phyloP scores from a whole-genome alignment of 2,797 vertebrate genomes.

The Spinus pinus region DNA sequence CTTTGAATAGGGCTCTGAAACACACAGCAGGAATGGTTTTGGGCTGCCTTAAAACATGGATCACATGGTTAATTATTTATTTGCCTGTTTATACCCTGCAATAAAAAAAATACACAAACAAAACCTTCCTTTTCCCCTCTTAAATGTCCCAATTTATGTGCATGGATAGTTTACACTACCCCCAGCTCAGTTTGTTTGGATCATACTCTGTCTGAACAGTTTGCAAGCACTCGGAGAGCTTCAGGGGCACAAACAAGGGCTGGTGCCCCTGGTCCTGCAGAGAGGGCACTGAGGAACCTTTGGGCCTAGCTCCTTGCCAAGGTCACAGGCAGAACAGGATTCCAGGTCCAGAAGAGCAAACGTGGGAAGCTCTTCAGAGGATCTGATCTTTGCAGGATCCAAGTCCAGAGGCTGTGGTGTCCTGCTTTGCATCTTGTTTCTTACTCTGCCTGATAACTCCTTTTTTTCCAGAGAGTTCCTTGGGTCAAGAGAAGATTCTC shows the following conservation, averaged over 20 bases:
- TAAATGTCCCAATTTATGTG: conserved; percentile 6
- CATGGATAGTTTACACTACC: neutral
- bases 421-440: neutral
- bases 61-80: conserved; percentile 38
- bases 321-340: neutral
- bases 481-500: neutral
- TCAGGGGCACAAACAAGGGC: neutral
- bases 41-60: neutral
- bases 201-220: neutral
- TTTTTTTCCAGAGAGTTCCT: neutral
- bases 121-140: neutral
- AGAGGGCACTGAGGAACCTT: neutral
- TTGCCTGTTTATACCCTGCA: conserved; percentile 34
- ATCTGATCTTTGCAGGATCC: neutral
- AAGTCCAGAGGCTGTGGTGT: neutral
- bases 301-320: neutral
- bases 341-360: neutral
- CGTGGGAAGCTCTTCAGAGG: neutral
- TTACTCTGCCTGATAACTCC: neutral
- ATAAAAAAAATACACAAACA: conserved; percentile 42
- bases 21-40: neutral
- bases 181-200: neutral
- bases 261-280: neutral
- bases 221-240: neutral
- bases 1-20: neutral